These are phyloP conservation scores for Carettochelys insculpta DNA, from an alignment of 2,113 vertebrate species.

Conservation along the genomic window DNA sequence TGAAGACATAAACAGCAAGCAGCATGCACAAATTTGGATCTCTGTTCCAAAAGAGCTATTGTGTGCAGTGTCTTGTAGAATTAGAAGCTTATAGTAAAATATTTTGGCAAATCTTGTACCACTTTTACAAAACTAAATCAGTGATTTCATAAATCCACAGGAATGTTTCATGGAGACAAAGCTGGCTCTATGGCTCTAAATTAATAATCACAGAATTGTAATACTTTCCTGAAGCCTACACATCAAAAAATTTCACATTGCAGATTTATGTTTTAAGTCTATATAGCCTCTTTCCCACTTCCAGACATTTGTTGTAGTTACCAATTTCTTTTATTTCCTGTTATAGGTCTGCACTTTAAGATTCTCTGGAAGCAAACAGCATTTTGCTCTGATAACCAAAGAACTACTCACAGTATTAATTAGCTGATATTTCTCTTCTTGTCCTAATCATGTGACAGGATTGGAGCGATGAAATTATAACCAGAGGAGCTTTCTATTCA, in stretches of 20 bases:
- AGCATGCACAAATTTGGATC: background rate
- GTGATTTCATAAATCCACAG: background rate
- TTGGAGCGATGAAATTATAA: background rate
- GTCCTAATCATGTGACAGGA: background rate
- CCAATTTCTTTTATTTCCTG: background rate
- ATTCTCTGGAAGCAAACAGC: background rate
- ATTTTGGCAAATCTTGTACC: background rate
- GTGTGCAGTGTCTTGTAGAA: background rate
- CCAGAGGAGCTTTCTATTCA: background rate
- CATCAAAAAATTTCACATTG: background rate
- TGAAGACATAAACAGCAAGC: background rate
- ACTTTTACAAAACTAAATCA: background rate
- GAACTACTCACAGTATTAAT: background rate
- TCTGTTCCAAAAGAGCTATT: background rate
- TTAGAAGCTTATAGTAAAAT: background rate
- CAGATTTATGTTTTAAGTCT: background rate
- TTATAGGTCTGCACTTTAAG: background rate
- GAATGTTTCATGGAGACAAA: background rate
- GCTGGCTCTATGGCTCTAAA: background rate
- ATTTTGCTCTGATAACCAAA: background rate
- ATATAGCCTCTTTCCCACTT: background rate
- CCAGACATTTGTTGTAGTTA: background rate
- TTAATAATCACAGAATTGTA: background rate
- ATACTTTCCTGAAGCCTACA: background rate
- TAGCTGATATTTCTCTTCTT: background rate